A percentile compares a stretch with the other conserved stretches of the same genome.
Conservation (phyloP, 1,140 invertebrate species). For the Homalodisca vitripennis region DNA sequence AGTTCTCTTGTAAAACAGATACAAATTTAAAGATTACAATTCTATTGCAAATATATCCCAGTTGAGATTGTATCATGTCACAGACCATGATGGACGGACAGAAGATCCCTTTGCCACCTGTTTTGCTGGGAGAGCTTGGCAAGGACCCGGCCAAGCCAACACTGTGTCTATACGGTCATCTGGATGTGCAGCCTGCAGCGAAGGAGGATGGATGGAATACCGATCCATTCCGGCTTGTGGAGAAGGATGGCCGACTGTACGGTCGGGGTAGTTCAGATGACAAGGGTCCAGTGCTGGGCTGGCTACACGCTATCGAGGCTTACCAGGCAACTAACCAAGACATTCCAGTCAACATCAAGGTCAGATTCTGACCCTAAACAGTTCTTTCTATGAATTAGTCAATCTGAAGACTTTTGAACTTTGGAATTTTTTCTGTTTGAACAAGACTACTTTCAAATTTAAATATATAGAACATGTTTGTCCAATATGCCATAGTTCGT, state of each 20-base stretch:
- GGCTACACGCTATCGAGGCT: constrained; percentile 92
- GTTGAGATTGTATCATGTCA: too few relatives aligned
- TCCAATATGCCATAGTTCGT: too few relatives aligned
- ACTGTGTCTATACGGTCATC: constrained; percentile 93
- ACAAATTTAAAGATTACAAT: too few relatives aligned
- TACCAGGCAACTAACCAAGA: constrained; percentile 69
- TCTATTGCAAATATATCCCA: too few relatives aligned
- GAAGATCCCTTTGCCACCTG: constrained; percentile 79
- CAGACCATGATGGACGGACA: constrained; percentile 70
- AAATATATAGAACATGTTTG: too few relatives aligned
- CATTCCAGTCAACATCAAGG: constrained; percentile 91
- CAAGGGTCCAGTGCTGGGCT: constrained; percentile 89
- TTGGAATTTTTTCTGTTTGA: too few relatives aligned
- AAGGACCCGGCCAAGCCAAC: constrained; percentile 87
- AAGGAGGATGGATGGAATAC: constrained; percentile 94
- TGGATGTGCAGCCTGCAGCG: constrained; percentile 95
- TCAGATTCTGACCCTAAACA: too few relatives aligned
- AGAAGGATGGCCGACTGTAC: constrained; percentile 88
- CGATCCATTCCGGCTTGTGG: constrained; percentile 89
- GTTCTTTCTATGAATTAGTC: too few relatives aligned
- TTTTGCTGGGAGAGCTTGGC: constrained; percentile 82
- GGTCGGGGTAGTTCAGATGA: constrained; percentile 94
- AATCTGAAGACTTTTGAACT: neutral
- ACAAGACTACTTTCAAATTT: too few relatives aligned
- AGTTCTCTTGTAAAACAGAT: too few relatives aligned